Evolutionary conservation across 2,888 invertebrate species (phyloP).

Genomic region (Napeogenes sylphis): DNA sequence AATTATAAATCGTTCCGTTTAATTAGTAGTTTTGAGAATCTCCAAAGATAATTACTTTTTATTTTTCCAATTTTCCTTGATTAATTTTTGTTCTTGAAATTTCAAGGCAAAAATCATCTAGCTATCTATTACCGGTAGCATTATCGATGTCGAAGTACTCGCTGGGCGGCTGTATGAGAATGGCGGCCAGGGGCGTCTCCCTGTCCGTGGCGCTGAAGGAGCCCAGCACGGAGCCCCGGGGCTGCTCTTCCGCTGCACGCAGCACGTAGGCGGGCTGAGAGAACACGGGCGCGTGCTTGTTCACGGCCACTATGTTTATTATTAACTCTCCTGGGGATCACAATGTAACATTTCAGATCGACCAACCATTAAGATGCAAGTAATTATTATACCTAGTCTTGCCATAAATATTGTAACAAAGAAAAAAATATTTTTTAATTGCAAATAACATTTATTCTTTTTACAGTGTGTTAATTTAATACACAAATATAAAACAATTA

Average conservation of each 20-base stretch:
- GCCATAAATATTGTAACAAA: too few species aligned
- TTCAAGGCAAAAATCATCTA: neutral
- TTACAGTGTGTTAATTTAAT: too few species aligned
- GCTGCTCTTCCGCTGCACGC: conserved; percentile 87
- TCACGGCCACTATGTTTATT: conserved; percentile 84
- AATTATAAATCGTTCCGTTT: too few species aligned
- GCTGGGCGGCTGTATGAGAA: conserved; percentile 82
- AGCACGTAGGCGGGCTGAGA: conserved; percentile 63
- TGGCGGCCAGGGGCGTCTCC: conserved; percentile 89
- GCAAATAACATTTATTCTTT: too few species aligned
- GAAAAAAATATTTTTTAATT: too few species aligned
- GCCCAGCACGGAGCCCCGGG: conserved; percentile 85
- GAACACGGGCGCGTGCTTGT: conserved; percentile 80
- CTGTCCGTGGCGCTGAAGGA: conserved; percentile 88
- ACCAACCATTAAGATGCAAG: too few species aligned
- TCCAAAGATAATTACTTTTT: too few species aligned
- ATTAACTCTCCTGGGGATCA: conserved; percentile 73
- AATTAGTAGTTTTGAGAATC: too few species aligned
- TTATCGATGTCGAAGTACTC: conserved; percentile 89
- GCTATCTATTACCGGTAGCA: conserved; percentile 79
- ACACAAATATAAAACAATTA: too few species aligned
- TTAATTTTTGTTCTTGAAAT: neutral
- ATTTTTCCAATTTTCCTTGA: too few species aligned
- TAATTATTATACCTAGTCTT: too few species aligned
- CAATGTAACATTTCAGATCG: neutral